Evolutionary conservation across 2,797 vertebrate species (phyloP).

Genomic region (Tolypeutes matacus): DNA sequence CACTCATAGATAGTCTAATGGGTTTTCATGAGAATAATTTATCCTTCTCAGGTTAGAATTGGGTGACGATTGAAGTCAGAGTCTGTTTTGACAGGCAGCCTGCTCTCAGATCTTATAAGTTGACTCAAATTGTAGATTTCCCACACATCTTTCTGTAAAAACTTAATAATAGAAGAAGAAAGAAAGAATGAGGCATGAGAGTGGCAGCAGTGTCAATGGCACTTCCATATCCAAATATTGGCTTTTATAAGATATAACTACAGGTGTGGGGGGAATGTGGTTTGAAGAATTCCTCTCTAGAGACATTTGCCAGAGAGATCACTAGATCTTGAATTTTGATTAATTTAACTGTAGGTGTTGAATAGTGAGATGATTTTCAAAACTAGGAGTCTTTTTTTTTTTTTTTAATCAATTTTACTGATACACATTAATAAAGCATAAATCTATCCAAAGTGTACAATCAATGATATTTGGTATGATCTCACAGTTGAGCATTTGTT

Average conservation of each 20-base stretch:
- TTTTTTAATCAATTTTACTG: too few relatives aligned
- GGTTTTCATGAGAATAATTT: neutral
- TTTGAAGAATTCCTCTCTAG: constrained; percentile 53
- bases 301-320: constrained; percentile 43
- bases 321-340: constrained; percentile 65
- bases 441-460: too few relatives aligned
- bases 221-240: constrained; percentile 58
- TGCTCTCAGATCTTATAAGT: constrained; percentile 74
- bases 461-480: too few relatives aligned
- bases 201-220: neutral
- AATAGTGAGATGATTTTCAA: constrained; percentile 59
- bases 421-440: too few relatives aligned
- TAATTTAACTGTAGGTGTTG: constrained; percentile 22
- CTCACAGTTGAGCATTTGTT: too few relatives aligned
- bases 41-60: constrained; percentile 72
- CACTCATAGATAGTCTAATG: neutral
- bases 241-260: constrained; percentile 68
- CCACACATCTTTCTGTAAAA: constrained; percentile 80
- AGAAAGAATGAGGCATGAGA: constrained; percentile 57
- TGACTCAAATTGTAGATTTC: constrained; percentile 83
- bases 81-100: constrained; percentile 87
- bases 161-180: constrained; percentile 83
- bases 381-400: constrained; percentile 3
- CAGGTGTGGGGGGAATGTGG: constrained; percentile 50
- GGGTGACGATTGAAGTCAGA: constrained; percentile 78